A percentile compares a stretch with the other conserved stretches of the same genome.
phyloP scores from a whole-genome alignment of 1,140 invertebrate species.

The Papilio aristodemus region DNA sequence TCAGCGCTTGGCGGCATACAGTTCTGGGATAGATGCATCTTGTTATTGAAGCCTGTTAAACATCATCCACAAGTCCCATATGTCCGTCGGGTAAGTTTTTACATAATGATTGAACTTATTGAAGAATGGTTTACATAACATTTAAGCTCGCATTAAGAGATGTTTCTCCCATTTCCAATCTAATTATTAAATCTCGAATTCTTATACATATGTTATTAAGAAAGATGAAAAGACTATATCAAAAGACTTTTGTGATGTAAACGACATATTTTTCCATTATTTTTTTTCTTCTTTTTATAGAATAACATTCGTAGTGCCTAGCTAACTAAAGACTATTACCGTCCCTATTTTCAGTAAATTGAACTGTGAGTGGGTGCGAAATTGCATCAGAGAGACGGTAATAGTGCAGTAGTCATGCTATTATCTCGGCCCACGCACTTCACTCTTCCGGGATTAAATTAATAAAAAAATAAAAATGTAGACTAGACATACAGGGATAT shows the following conservation, averaged over 20 bases:
- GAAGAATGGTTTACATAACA: too few relatives aligned
- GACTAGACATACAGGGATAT: neutral
- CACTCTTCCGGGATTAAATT: slow-evolving; percentile 33
- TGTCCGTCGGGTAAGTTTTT: slow-evolving; percentile 84
- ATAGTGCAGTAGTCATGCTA: slow-evolving; percentile 1
- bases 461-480: neutral
- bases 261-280: neutral
- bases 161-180: neutral
- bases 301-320: slow-evolving; percentile 2
- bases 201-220: neutral
- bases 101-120: too few relatives aligned
- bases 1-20: slow-evolving; percentile 95
- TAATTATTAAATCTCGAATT: neutral
- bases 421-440: neutral
- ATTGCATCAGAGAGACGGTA: neutral
- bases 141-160: too few relatives aligned
- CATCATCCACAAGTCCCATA: slow-evolving; percentile 93
- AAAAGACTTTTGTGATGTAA: neutral
- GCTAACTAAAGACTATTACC: neutral
- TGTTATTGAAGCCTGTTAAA: slow-evolving; percentile 96
- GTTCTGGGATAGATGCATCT: slow-evolving; percentile 91
- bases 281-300: neutral
- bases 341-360: slow-evolving; percentile 10
- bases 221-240: neutral
- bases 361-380: neutral